phyloP scores from a whole-genome alignment of 2,888 invertebrate species.

The Geophilus truncorum region DNA sequence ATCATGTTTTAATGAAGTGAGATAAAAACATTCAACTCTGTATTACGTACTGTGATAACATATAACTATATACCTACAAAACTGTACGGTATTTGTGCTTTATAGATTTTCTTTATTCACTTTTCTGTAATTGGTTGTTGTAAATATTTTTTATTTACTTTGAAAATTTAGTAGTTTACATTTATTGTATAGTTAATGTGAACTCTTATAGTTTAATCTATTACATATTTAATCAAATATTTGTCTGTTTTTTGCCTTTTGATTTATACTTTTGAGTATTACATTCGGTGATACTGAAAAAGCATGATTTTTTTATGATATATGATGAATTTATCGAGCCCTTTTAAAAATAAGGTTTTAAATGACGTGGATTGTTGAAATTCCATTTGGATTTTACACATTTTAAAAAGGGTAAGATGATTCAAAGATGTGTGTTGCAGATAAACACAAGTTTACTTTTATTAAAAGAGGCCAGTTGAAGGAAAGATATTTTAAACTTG shows the following conservation, averaged over 20 bases:
- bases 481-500: too few relatives aligned
- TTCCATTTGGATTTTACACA: too few relatives aligned
- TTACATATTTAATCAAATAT: neutral
- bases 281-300: neutral
- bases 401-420: too few relatives aligned
- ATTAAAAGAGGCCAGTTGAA: neutral
- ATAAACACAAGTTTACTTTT: neutral
- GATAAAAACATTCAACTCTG: neutral
- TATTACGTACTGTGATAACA: neutral
- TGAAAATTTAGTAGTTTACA: neutral
- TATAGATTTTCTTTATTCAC: neutral
- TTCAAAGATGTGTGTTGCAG: neutral
- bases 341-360: too few relatives aligned
- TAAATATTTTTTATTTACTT: neutral
- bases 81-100: neutral
- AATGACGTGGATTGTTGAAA: too few relatives aligned
- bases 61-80: too few relatives aligned
- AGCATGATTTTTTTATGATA: neutral
- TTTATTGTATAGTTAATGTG: neutral
- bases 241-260: too few relatives aligned
- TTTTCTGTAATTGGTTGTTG: neutral
- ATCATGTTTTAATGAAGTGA: too few relatives aligned
- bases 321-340: neutral
- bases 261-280: neutral
- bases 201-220: neutral